Percentiles rank a stretch among this genome's conserved stretches.
Conservation (phyloP, 2,888 invertebrate species). For the Neelides folsomi region DNA sequence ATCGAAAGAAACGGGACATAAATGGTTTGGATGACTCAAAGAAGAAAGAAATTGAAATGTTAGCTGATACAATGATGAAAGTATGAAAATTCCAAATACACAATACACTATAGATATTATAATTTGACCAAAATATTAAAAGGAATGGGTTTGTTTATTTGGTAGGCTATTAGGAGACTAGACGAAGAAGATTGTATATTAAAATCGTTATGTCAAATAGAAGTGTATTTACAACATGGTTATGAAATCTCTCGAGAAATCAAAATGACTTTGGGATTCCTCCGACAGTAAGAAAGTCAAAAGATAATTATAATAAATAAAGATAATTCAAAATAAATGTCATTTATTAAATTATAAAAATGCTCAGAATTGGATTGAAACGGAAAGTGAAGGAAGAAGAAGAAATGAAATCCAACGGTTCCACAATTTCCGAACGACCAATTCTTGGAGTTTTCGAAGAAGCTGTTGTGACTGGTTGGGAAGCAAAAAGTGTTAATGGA, state of each 20-base stretch:
- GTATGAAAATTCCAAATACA: constrained; percentile 10
- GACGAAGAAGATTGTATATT: constrained; percentile 32
- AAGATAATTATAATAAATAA: neutral
- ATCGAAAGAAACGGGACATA: constrained; percentile 14
- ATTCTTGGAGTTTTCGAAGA: constrained; percentile 30
- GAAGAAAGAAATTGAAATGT: constrained; percentile 20
- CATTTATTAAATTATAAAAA: neutral
- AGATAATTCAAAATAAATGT: constrained; percentile 1
- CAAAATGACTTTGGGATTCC: constrained; percentile 24
- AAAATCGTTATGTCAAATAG: constrained; percentile 27
- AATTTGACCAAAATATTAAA: neutral
- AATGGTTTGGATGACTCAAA: constrained; percentile 11
- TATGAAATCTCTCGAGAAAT: constrained; percentile 25
- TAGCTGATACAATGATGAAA: constrained; percentile 32
- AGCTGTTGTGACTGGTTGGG: constrained; percentile 28
- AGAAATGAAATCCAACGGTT: constrained; percentile 7
- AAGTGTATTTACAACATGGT: constrained; percentile 23
- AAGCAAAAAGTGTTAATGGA: constrained; percentile 22
- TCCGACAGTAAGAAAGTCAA: constrained; percentile 23
- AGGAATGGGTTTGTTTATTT: neutral
- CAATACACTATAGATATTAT: too few species aligned
- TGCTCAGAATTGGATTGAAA: constrained; percentile 26
- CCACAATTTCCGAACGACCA: constrained; percentile 14
- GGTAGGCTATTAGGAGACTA: constrained; percentile 24
- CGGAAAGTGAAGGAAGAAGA: constrained; percentile 19